Conservation (phyloP, 2,888 invertebrate species). For the Dryocosmus kuriphilus region DNA sequence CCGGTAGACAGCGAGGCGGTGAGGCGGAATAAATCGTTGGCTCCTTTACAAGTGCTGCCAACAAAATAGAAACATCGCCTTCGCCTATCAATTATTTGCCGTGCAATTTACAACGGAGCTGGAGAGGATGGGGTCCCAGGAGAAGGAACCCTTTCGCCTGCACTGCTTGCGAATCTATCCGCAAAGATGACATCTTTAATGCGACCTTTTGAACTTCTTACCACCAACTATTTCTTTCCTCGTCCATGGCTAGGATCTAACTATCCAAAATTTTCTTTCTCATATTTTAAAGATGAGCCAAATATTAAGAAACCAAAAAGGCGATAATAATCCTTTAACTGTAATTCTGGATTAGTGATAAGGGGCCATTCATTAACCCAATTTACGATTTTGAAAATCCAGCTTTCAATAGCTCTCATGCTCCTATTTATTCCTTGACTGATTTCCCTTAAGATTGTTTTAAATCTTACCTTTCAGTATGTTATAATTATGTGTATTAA, state of each 20-base stretch:
- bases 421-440: too few species aligned
- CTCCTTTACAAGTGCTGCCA: slow-evolving; percentile 75
- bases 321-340: too few species aligned
- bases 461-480: too few species aligned
- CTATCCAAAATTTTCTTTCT: slow-evolving; percentile 73
- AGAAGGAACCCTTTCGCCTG: slow-evolving; percentile 48
- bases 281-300: slow-evolving; percentile 75
- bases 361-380: too few species aligned
- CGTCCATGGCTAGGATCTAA: slow-evolving; percentile 53
- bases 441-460: too few species aligned
- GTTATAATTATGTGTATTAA: too few species aligned
- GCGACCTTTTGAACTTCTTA: slow-evolving; percentile 66
- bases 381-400: too few species aligned
- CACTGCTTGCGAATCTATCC: slow-evolving; percentile 62
- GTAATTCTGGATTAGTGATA: too few species aligned
- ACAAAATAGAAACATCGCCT: slow-evolving; percentile 76
- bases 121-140: slow-evolving; percentile 42
- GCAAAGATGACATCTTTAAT: slow-evolving; percentile 73
- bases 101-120: slow-evolving; percentile 70
- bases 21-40: slow-evolving; percentile 75
- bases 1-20: slow-evolving; percentile 72
- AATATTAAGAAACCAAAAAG: slow-evolving; percentile 68
- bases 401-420: too few species aligned
- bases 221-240: slow-evolving; percentile 43
- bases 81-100: slow-evolving; percentile 76